A percentile compares a stretch with the other conserved stretches of the same genome.
These are phyloP conservation scores for Rhynchomys soricoides DNA, from an alignment of 2,113 vertebrate genomes.

Conservation along the genomic window DNA sequence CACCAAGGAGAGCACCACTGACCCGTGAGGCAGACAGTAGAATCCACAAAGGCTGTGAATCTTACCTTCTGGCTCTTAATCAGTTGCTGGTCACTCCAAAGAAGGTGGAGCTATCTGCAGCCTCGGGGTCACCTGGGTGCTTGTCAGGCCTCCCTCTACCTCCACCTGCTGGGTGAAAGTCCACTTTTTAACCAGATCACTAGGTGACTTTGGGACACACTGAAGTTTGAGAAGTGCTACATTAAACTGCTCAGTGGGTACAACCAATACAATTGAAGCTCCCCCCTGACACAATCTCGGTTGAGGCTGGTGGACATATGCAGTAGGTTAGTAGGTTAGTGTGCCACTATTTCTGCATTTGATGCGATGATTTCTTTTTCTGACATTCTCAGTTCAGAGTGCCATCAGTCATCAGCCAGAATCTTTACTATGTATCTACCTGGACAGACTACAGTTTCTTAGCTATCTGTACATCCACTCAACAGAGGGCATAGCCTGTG, in stretches of 20 bases:
- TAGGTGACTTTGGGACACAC: neutral
- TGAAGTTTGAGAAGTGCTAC: constrained; percentile 16
- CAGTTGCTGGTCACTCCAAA: neutral
- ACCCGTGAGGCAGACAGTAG: neutral
- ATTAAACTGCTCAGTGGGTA: neutral
- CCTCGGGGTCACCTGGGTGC: neutral
- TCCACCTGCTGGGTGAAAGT: neutral
- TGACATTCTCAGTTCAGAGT: neutral
- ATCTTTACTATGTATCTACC: neutral
- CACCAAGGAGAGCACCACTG: neutral
- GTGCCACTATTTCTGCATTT: neutral
- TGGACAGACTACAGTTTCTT: neutral
- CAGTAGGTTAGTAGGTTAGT: neutral
- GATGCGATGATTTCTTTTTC: neutral
- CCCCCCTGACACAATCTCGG: neutral
- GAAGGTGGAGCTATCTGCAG: neutral
- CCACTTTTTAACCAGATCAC: neutral
- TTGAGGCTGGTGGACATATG: neutral
- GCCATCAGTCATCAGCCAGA: neutral
- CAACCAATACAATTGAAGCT: neutral
- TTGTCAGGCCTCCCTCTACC: neutral
- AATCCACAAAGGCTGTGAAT: neutral
- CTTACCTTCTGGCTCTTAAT: neutral
- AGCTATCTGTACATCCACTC: neutral
- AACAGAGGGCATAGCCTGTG: neutral